These are phyloP conservation scores for Corynorhinus townsendii DNA, from an alignment of 2,113 vertebrate genomes.

Conservation along the genomic window DNA sequence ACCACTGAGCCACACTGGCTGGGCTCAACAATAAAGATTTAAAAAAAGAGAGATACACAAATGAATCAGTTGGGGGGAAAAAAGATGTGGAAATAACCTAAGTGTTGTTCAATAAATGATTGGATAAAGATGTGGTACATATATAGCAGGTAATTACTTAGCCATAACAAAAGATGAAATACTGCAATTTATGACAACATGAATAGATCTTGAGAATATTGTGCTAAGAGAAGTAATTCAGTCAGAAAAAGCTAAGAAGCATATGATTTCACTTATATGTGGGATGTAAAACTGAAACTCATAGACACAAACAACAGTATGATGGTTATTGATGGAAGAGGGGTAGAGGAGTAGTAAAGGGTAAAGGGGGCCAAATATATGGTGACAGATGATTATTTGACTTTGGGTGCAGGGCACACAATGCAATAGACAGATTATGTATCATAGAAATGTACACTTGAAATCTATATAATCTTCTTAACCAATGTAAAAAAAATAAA, in stretches of 20 bases:
- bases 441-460: neutral
- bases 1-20: too few relatives aligned
- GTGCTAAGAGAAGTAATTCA: neutral
- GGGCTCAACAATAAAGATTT: too few relatives aligned
- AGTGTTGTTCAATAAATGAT: neutral
- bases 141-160: neutral
- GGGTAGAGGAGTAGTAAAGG: neutral
- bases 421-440: neutral
- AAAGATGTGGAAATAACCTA: neutral
- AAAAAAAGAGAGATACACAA: too few relatives aligned
- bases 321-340: neutral
- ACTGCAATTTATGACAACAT: neutral
- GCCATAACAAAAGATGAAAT: neutral
- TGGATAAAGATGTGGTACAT: neutral
- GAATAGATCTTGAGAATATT: neutral
- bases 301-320: neutral
- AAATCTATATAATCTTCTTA: neutral
- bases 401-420: neutral
- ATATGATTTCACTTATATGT: neutral
- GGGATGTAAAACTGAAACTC: neutral
- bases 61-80: too few relatives aligned
- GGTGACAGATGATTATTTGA: neutral
- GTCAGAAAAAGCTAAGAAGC: neutral
- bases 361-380: neutral
- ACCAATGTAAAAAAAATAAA: neutral